Conservation (phyloP, 2,888 invertebrate species). For the Morpho helenor region DNA sequence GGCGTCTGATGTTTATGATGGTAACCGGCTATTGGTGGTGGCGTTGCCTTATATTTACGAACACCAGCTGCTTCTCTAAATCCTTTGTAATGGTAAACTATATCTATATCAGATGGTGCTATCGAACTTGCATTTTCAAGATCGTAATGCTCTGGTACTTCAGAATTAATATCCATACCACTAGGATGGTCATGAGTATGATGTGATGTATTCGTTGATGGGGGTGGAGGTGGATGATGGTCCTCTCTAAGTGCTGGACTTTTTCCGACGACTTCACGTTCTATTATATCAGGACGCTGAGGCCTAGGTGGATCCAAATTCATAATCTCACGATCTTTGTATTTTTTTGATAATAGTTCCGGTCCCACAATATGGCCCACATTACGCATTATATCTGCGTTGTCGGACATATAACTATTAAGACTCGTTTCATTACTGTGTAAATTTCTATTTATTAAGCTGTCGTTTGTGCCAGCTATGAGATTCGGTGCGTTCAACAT, state of each 20-base stretch:
- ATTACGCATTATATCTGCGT: conserved; percentile 86
- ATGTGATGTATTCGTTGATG: conserved; percentile 84
- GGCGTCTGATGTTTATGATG: conserved; percentile 87
- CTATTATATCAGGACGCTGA: conserved; percentile 96
- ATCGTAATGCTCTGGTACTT: conserved; percentile 95
- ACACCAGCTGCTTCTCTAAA: conserved; percentile 92
- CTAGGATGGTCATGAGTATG: conserved; percentile 86
- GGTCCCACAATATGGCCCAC: conserved; percentile 90
- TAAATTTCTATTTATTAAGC: conserved; percentile 82
- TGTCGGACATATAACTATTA: conserved; percentile 84
- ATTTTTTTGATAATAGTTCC: conserved; percentile 92
- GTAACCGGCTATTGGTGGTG: conserved; percentile 88
- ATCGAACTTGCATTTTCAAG: conserved; percentile 98
- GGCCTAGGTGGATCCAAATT: conserved; percentile 86
- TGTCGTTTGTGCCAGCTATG: conserved; percentile 83
- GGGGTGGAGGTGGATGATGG: conserved; percentile 89
- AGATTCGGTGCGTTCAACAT: conserved; percentile 85
- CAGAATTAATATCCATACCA: conserved; percentile 86
- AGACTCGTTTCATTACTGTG: conserved; percentile 86
- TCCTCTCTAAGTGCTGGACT: conserved; percentile 89
- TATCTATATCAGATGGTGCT: conserved; percentile 97
- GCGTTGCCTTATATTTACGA: conserved; percentile 92
- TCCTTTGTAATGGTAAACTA: conserved; percentile 97
- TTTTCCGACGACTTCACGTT: conserved; percentile 91
- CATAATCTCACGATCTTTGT: conserved; percentile 91